phyloP scores from a whole-genome alignment of 1,140 invertebrate genomes.

The Dendroctonus valens region DNA sequence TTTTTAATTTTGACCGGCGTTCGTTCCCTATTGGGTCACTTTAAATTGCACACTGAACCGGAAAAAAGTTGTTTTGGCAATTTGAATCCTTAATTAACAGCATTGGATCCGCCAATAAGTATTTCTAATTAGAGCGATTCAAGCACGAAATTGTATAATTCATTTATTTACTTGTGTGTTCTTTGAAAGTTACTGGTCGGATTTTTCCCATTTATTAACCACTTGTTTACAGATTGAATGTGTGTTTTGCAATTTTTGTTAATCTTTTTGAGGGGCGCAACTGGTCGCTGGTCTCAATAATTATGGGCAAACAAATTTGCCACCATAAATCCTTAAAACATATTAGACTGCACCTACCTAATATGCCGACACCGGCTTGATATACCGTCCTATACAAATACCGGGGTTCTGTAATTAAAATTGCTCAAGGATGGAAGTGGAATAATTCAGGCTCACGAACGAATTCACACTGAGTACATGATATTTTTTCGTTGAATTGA shows the following conservation, averaged over 20 bases:
- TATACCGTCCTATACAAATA: constrained; percentile 27
- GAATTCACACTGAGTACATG: no score
- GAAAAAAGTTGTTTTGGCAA: no score
- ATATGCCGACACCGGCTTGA: constrained; percentile 25
- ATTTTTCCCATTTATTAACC: no score
- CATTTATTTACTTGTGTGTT: no score
- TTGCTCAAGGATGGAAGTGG: constrained; percentile 24
- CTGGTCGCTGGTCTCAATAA: constrained; percentile 7
- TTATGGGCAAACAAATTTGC: constrained; percentile 29
- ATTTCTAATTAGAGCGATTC: no score
- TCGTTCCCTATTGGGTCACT: background rate
- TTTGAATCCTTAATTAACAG: no score
- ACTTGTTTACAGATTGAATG: background rate
- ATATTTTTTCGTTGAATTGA: no score
- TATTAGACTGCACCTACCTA: constrained; percentile 31
- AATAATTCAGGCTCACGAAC: constrained; percentile 16
- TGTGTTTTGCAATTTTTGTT: background rate
- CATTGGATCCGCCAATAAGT: no score
- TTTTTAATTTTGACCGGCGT: background rate
- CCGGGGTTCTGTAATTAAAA: constrained; percentile 28
- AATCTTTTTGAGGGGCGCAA: background rate
- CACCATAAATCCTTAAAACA: constrained; percentile 24
- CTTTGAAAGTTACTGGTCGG: no score
- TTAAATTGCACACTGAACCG: no score
- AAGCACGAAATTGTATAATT: no score